Evolutionary conservation across 2,888 invertebrate species (phyloP), one percentile per base, ranked within the genome.

Genomic region (Andricus curvator): DNA sequence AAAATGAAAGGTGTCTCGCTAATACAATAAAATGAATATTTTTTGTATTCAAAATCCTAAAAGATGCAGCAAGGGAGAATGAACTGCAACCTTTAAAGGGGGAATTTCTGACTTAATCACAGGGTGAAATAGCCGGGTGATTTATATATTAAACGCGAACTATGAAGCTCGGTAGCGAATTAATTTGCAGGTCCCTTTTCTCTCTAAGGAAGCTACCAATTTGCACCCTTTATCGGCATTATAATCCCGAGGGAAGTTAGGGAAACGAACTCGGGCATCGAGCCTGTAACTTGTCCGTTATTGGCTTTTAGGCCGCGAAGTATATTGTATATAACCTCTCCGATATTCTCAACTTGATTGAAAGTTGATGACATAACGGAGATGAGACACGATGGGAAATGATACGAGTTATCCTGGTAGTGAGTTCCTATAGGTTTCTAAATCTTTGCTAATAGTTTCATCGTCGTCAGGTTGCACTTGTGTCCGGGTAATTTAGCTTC

Each of bases 371-470:
- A 82, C 81, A 82, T 51, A 79, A 77, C 77, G 78, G 81, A 78
- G 79, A 79, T 77, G 70, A 81, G 74, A 37, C 65, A 66, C 22
- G 13, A n/a, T 67, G 80, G 77, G 33, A 67, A 65, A 29, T 65
- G 29, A 62, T 76, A 67, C 17, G 13, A 65, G 64, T 66, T 76
- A 66, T 41, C 51, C 65, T 25, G n/a, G 20, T 74, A 25, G 78
- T 74, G 79, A 79, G 82, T 82, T 82, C 84, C 84, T 78, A 85
- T 85, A 65, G 80, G 77, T 79, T 86, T 86, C 86, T 88, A 87
- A 88, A 89, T 89, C 88, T 87, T 87, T 84, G 88, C 89, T 90
- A 89, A 90, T 88, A 89, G 89, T 90, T 88, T 87, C 84, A 87
- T 86, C 87, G 85, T 81, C 74, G 62, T 62, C 81, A 77, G 78